Conservation (phyloP, 2,797 vertebrate genomes). For the Uromys caudimaculatus region DNA sequence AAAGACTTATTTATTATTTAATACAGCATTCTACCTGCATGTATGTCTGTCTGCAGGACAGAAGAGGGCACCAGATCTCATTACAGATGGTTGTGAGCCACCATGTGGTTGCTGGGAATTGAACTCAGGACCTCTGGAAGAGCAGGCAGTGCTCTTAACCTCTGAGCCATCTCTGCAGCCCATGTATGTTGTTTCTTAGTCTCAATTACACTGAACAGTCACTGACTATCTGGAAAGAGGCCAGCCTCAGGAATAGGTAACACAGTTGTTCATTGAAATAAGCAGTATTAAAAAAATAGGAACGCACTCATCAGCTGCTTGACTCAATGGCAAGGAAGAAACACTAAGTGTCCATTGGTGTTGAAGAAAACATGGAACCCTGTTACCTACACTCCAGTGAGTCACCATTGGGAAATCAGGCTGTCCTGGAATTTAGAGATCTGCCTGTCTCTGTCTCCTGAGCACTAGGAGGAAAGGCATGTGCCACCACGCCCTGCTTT, state of each 20-base stretch:
- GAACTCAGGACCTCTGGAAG: no score
- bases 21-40: no score
- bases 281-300: not conserved
- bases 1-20: no score
- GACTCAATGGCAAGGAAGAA: not conserved
- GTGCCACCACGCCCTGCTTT: not conserved
- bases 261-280: not conserved
- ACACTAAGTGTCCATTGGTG: accelerated
- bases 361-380: not conserved
- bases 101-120: no score
- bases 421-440: not conserved
- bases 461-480: not conserved
- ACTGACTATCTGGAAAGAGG: not conserved
- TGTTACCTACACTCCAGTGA: not conserved
- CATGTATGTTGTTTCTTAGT: not conserved
- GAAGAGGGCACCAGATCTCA: no score
- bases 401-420: not conserved
- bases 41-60: no score
- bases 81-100: no score
- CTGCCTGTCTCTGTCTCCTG: not conserved
- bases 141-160: no score
- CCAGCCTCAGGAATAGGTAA: not conserved
- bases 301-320: not conserved
- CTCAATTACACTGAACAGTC: not conserved
- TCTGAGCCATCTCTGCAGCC: no score